Evolutionary conservation across 2,888 invertebrate genomes (phyloP), one percentile per base, ranked within the genome.

Genomic region (Pecten maximus): DNA sequence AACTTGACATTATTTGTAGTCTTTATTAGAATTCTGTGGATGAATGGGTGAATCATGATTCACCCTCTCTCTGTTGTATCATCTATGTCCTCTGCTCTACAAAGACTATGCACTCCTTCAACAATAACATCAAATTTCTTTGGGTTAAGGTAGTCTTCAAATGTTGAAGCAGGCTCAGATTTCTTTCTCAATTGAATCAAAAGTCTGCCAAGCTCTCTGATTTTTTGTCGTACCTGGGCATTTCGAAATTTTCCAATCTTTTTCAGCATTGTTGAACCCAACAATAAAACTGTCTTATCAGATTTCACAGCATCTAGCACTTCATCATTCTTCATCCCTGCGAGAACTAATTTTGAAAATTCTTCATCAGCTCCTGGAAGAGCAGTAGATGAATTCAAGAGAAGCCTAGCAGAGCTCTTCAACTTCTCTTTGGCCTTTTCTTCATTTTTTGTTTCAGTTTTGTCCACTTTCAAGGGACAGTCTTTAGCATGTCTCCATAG

Each of bases 191-290:
- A n/a, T n/a, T 44, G 8, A 19, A 40, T 15, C 8, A 89, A n/a
- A 23, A 89, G 35, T 40, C 87, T 89, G n/a, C 40, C 40, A 35
- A 89, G 40, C 74, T 89, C 87, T 35, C 87, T 40, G 23, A 89
- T 12, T 44, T 86, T 89, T 44, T 89, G 89, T 89, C 86, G 35
- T 12, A 89, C 89, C 87, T 87, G 87, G 23, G 86, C 10, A 16
- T n/a, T 40, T 19, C 87, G 15, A 8, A 28, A 86, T 40, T 15
- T 86, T 23, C 89, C 89, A 40, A 89, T n/a, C 87, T 44, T 89
- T 86, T 87, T 19, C 16, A 87, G 12, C 87, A 44, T 89, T 28
- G 23, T 40, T 16, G 89, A 40, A 19, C 89, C 89, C 19, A 89
- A 35, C 39, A 74, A 23, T n/a, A 40, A 12, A 35, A 89, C 15